A percentile compares a stretch with the other conserved stretches of the same genome.
Conservation (phyloP, 2,888 invertebrate genomes). For the Sinohyriopsis cumingii region DNA sequence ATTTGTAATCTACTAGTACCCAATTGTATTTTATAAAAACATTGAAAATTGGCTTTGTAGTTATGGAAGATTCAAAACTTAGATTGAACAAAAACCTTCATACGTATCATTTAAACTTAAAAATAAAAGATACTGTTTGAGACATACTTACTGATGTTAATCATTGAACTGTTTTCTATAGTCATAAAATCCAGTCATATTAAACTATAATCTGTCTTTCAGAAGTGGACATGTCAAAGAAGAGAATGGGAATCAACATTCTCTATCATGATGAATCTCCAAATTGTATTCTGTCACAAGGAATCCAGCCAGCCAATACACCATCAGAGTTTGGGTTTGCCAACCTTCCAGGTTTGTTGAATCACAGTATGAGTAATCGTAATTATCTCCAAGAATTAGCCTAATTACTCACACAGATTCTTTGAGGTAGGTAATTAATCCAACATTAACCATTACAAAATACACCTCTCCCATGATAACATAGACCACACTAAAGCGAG, state of each 20-base stretch:
- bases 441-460: background rate
- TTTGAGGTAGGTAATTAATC: background rate
- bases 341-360: constrained; percentile 15
- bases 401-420: background rate
- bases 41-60: too few relatives aligned
- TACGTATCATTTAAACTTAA: too few relatives aligned
- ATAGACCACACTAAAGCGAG: too few relatives aligned
- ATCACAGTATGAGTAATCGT: background rate
- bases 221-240: constrained; percentile 27
- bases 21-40: too few relatives aligned
- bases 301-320: constrained; percentile 18
- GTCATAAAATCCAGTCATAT: too few relatives aligned
- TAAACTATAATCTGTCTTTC: background rate
- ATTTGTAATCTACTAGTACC: too few relatives aligned
- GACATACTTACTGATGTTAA: too few relatives aligned
- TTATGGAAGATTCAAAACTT: too few relatives aligned
- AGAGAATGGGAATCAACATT: constrained; percentile 32
- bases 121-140: too few relatives aligned
- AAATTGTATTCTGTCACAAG: constrained; percentile 8
- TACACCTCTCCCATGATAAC: too few relatives aligned
- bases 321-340: constrained; percentile 35
- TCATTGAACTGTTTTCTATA: too few relatives aligned
- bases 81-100: too few relatives aligned
- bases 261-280: constrained; percentile 50
- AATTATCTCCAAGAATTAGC: background rate